Evolutionary conservation across 2,888 invertebrate species (phyloP).

Genomic region (Catonia carolina): DNA sequence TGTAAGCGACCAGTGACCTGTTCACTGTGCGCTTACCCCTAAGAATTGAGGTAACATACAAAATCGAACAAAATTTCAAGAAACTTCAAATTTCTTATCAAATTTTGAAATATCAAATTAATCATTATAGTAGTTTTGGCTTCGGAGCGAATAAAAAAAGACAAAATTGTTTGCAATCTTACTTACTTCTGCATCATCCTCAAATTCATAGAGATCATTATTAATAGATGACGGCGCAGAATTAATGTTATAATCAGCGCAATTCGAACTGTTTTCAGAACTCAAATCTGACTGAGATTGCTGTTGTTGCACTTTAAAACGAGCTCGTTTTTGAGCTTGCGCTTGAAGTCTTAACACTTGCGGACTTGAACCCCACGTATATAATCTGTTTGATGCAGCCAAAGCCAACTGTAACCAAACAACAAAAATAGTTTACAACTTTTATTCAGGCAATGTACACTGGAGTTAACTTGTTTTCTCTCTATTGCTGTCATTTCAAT

Average conservation of each 20-base stretch:
- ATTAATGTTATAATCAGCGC: not conserved
- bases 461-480: no score
- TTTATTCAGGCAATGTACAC: no score
- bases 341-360: constrained; percentile 61
- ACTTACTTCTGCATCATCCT: not conserved
- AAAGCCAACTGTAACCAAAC: constrained; percentile 54
- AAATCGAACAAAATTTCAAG: no score
- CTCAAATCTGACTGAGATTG: constrained; percentile 38
- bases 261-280: constrained; percentile 21
- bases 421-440: constrained; percentile 7
- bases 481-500: no score
- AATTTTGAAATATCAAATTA: no score
- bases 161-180: no score
- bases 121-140: no score
- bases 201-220: not conserved
- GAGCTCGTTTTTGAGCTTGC: constrained; percentile 54
- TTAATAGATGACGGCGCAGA: not conserved
- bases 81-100: no score
- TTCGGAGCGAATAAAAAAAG: no score
- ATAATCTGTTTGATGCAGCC: constrained; percentile 56
- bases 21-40: no score
- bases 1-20: no score
- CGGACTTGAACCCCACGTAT: constrained; percentile 71
- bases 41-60: no score
- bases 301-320: constrained; percentile 46